Percentiles rank a stretch among this genome's conserved stretches.
Conservation (phyloP, 2,113 vertebrate species). For the Harpagus bidentatus region DNA sequence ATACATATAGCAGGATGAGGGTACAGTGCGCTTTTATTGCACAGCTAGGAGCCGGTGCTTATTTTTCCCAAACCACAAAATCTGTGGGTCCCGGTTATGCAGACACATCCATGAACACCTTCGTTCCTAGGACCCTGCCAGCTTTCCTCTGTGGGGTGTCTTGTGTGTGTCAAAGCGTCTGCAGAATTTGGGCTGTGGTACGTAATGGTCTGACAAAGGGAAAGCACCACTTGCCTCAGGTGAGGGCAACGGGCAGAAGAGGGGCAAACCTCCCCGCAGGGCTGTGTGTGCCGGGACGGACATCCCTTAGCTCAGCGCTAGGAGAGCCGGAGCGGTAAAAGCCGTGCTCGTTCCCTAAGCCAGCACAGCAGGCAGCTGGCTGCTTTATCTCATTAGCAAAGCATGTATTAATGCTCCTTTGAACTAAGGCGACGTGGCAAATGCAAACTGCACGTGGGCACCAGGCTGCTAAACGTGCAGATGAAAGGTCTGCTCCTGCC, state of each 20-base stretch:
- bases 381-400: not conserved
- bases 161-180: not conserved
- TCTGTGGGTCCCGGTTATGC: not conserved
- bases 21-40: not conserved
- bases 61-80: slow-evolving; percentile 20
- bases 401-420: not conserved
- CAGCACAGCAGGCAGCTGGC: not conserved
- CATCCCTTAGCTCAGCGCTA: not conserved
- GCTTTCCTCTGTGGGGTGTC: not conserved
- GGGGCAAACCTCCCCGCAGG: slow-evolving; percentile 9
- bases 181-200: not conserved
- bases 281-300: not conserved
- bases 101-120: not conserved
- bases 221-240: slow-evolving; percentile 40
- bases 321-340: not conserved
- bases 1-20: not conserved
- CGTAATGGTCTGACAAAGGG: not conserved
- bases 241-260: slow-evolving; percentile 46
- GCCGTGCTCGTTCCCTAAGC: not conserved
- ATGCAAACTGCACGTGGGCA: not conserved
- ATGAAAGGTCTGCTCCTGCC: not conserved
- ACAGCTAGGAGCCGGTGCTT: not conserved
- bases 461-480: not conserved
- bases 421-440: not conserved
- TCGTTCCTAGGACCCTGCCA: not conserved